Evolutionary conservation across 2,113 vertebrate genomes (phyloP).

Genomic region (Petrocephalus microphthalmus): DNA sequence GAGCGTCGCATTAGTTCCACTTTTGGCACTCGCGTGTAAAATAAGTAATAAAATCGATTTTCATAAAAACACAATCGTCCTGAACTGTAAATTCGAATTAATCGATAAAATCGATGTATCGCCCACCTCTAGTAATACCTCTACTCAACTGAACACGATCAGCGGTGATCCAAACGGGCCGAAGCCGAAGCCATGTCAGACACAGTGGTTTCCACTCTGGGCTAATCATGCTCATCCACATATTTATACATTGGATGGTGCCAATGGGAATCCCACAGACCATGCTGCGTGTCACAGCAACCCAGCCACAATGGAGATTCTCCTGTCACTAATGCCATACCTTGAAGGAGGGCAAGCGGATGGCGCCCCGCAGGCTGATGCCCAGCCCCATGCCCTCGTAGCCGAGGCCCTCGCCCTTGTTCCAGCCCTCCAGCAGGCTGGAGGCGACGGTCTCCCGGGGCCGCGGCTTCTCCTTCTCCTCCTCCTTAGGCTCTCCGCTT

Average conservation of each 20-base stretch:
- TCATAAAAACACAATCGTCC: too few relatives aligned
- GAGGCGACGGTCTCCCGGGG: constrained; percentile 64
- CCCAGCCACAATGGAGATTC: neutral
- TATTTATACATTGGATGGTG: neutral
- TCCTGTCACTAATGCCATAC: constrained; percentile 43
- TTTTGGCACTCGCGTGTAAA: too few relatives aligned
- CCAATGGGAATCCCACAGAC: neutral
- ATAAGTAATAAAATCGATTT: too few relatives aligned
- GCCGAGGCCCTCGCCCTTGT: constrained; percentile 69
- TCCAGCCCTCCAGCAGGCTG: constrained; percentile 72
- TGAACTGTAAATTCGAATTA: too few relatives aligned
- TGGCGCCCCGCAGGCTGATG: constrained; percentile 69
- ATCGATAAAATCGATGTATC: too few relatives aligned
- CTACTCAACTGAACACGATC: neutral
- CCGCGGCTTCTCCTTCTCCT: constrained; percentile 68
- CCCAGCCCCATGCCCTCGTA: constrained; percentile 69
- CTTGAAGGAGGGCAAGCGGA: constrained; percentile 89
- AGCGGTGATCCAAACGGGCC: neutral
- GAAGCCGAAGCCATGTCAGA: neutral
- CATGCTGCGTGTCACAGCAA: neutral
- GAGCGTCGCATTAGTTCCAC: too few relatives aligned
- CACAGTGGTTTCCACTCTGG: neutral
- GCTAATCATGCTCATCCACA: neutral
- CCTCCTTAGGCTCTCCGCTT: constrained; percentile 62
- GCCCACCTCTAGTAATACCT: neutral